Base-by-base conservation (phyloP, 2,113 vertebrate species). In the Eidolon helvum region DNA sequence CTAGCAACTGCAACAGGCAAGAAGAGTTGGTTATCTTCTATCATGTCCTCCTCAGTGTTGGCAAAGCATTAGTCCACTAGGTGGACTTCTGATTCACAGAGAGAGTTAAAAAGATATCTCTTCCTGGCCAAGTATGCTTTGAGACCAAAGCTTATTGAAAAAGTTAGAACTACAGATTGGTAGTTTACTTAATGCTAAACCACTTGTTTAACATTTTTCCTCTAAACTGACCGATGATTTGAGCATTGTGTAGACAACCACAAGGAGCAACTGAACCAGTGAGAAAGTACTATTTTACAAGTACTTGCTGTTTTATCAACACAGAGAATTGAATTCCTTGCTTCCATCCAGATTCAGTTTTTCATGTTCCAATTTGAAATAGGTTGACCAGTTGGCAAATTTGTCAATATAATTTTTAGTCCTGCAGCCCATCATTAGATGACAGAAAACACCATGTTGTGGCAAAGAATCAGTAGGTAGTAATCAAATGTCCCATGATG, bases 371-470 rank as follows among this genome's bases (percentile, higher is more conserved):
- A 10, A 18, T 18, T 59, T 68, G 71, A 94, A 75, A 30, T 28
- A 85, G 45, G 30, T 57, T 79, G 69, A 33, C 74, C 71, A 59
- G 74, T 10, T 72, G 55, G 22, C 61, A 55, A 93, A 89, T 71
- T 16, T 71, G 38, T 91, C 79, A 91, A 87, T 65, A 40, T 75
- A 93, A 89, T 61, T 77, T 89, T 95, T 50, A 87, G 72, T 91
- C 35, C 84, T 50, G 3, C 4, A 86, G 18, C 65, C 15, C 26
- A 83, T 84, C 92, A 79, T 94, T 90, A 91, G 24, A 72, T 84
- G 74, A 92, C 84, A 90, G 84, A 30, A 94, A 90, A 48, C 75
- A 84, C 61, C 82, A 45, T 35, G 43, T 12, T 80, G 68, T 48
- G 57, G 80, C 61, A 87, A 87, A 95, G 77, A 68, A 78, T 71